phyloP scores from a whole-genome alignment of 2,113 vertebrate species.

The Psammodynastes pulverulentus region DNA sequence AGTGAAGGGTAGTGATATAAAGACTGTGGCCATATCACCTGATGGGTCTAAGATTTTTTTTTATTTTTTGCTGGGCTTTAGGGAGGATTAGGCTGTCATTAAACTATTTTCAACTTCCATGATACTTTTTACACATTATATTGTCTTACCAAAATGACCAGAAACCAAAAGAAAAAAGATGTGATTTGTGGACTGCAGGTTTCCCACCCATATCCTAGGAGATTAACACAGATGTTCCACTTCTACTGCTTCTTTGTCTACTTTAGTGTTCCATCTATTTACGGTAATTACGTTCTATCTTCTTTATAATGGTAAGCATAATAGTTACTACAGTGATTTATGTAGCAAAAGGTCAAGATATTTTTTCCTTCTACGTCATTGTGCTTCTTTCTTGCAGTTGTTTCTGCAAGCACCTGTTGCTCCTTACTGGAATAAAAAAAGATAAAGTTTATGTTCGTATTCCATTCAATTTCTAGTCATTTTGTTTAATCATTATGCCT shows the following conservation, averaged over 20 bases:
- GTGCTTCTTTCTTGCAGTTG: constrained; percentile 48
- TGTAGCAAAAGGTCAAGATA: constrained; percentile 4
- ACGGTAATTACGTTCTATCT: accelerated
- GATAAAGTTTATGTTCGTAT: accelerated
- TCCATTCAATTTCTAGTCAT: constrained; percentile 42
- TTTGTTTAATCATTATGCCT: constrained; percentile 43
- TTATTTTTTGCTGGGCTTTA: background rate
- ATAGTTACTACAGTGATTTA: constrained; percentile 53
- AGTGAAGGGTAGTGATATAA: background rate
- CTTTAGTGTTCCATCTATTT: constrained; percentile 37
- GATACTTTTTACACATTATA: background rate
- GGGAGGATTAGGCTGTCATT: background rate
- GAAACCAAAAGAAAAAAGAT: background rate
- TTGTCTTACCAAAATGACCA: background rate
- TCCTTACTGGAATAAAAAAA: constrained; percentile 16
- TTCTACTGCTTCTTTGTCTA: constrained; percentile 42
- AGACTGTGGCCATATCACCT: background rate
- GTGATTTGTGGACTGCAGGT: background rate
- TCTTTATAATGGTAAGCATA: constrained; percentile 5
- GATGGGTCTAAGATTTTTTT: background rate
- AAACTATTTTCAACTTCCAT: background rate
- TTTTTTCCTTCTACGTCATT: constrained; percentile 25
- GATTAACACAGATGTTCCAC: constrained; percentile 56
- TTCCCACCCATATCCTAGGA: background rate
- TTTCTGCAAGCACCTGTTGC: constrained; percentile 49